Evolutionary conservation across 2,888 invertebrate species (phyloP), one percentile per base, ranked within the genome.

Genomic region (Galerucella pusilla): DNA sequence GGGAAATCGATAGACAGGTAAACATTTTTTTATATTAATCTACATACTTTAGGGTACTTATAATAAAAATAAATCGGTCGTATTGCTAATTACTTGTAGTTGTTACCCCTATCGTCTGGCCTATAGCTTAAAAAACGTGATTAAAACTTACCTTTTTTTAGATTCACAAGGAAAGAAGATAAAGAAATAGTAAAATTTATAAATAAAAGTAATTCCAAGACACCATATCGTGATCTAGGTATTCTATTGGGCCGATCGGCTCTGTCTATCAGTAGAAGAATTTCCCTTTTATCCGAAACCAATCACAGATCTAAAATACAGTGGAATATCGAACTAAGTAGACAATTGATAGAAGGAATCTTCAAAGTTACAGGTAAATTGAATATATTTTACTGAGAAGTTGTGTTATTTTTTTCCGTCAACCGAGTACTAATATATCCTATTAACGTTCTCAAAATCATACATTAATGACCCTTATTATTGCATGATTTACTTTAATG

Each of bases 81-180:
- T n/a, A n/a, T n/a, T n/a, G n/a, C n/a, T n/a, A n/a, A n/a, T n/a
- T n/a, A n/a, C n/a, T n/a, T n/a, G n/a, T n/a, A n/a, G n/a, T n/a
- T n/a, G n/a, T n/a, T n/a, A n/a, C n/a, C n/a, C n/a, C n/a, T n/a
- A n/a, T n/a, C n/a, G n/a, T n/a, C n/a, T n/a, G n/a, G n/a, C n/a
- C n/a, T n/a, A n/a, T n/a, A n/a, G 28, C 28, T 28, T 28, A 28
- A 28, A 45, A 71, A 68, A 65, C 14, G 14, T 61, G 6, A 25
- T 11, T 54, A 16, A 14, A 35, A 35, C 6, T 35, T 20, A 25
- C 12, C 60, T 74, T 57, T 71, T 70, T 74, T 77, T 4, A 84
- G 83, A 67, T 84, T 79, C 61, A 74, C 81, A 6, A 5, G 46
- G 42, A 75, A 79, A 65, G 84, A 84, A 77, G 81, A 84, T 68